Percentiles rank a stretch among this genome's conserved stretches.
Evolutionary conservation across 2,888 invertebrate genomes (phyloP).

Genomic region (Patella pellucida): DNA sequence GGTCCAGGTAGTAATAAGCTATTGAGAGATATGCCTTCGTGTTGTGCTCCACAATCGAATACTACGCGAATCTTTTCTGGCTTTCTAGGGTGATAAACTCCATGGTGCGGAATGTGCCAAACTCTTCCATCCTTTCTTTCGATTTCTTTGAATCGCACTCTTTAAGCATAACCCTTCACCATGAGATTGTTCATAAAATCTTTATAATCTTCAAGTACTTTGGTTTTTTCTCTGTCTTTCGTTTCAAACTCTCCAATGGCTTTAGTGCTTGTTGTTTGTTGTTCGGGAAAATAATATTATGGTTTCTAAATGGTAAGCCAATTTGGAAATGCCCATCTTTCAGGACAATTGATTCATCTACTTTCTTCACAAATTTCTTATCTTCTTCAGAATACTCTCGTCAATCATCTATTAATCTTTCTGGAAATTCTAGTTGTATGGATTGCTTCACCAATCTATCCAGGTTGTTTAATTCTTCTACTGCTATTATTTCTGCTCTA

Average conservation of each 20-base stretch:
- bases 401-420: no score
- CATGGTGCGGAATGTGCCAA: conserved; percentile 37
- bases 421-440: no score
- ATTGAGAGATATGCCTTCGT: conserved; percentile 35
- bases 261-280: conserved; percentile 15
- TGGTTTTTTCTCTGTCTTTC: neutral
- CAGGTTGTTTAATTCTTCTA: no score
- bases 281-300: conserved; percentile 15
- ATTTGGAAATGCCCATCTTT: no score
- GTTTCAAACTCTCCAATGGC: conserved; percentile 7
- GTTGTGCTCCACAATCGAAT: conserved; percentile 35
- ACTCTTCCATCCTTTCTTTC: conserved; percentile 14
- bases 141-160: conserved; percentile 7
- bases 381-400: no score
- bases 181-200: conserved; percentile 16
- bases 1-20: conserved; percentile 37
- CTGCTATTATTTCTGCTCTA: no score
- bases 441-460: no score
- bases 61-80: conserved; percentile 33
- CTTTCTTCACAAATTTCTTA: no score
- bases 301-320: conserved; percentile 17
- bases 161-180: conserved; percentile 24
- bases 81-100: conserved; percentile 30
- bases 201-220: conserved; percentile 17
- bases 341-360: no score